Conservation (phyloP, 1,140 invertebrate species). For the Atta colombica region DNA sequence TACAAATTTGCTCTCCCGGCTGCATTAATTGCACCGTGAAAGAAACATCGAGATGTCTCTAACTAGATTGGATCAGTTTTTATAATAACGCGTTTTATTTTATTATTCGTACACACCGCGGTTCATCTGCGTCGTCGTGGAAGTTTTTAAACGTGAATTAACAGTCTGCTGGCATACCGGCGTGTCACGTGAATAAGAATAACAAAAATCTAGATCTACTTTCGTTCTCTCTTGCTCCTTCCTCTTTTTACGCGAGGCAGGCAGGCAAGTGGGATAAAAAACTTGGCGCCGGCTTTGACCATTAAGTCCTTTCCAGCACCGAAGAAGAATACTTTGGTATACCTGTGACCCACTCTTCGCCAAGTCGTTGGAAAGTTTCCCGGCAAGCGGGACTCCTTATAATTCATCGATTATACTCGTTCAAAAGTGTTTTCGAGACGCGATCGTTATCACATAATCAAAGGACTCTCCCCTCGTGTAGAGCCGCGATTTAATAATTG, state of each 20-base stretch:
- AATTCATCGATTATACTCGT: slow-evolving; percentile 49
- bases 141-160: slow-evolving; percentile 64
- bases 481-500: slow-evolving; percentile 18
- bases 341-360: slow-evolving; percentile 56
- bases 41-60: slow-evolving; percentile 18
- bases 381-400: background rate
- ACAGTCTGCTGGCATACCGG: slow-evolving; percentile 40
- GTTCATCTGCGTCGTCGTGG: background rate
- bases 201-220: slow-evolving; percentile 52
- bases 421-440: slow-evolving; percentile 64
- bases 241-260: too few relatives aligned
- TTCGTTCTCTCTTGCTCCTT: background rate
- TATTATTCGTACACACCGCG: slow-evolving; percentile 43
- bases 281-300: slow-evolving; percentile 70
- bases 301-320: slow-evolving; percentile 67
- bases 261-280: slow-evolving; percentile 58
- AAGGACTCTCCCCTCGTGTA: background rate
- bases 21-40: slow-evolving; percentile 28
- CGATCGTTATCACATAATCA: slow-evolving; percentile 67
- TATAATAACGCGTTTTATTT: slow-evolving; percentile 59
- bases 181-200: slow-evolving; percentile 61
- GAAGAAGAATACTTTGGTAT: slow-evolving; percentile 64
- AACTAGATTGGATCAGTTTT: slow-evolving; percentile 7
- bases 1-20: slow-evolving; percentile 25
- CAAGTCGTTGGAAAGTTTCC: slow-evolving; percentile 66